Base-by-base conservation (phyloP, 2,888 invertebrate genomes). In the Andrena hattorfiana region DNA sequence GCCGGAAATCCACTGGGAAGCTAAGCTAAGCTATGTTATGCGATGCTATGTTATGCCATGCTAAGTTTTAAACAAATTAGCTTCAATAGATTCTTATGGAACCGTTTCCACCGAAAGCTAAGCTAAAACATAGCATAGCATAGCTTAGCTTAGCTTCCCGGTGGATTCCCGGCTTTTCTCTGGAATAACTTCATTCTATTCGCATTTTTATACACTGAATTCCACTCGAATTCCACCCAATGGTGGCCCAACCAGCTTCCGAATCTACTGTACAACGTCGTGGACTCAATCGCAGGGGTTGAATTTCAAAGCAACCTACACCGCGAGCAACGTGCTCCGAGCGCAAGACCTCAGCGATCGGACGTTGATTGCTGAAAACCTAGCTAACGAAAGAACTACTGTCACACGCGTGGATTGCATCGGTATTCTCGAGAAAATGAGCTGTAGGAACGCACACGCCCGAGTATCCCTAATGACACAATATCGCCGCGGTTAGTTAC, bases 401-500 rank as follows among this genome's bases (percentile, higher is more conserved):
- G 60, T 23, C 16, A 16, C 26, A 3, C 35, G 5, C 13, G 42
- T 23, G 26, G 42, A 62, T 73, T 20, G 63, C 20, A 20, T 42
- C 20, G 62, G 48, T 20, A 56, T 66, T 54, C 13, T 26, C 16
- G 60, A 71, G 80, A 20, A 71, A 80, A 80, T 60, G 51, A 78
- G 59, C 51, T 8, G n/a, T 10, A 4, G 13, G 10, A 63, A 48
- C 63, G 59, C 69, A 67, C 66, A 66, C 70, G 66, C 71, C 42
- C 35, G 51, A n/a, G 64, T 64, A 23, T n/a, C 13, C 42, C 62
- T 56, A 75, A 79, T 63, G 67, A 75, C 49, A 16, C 63, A 48
- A 35, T 42, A 64, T 49, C 81, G 32, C 49, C 32, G 72, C 20
- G 81, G 81, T 80, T 73, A 54, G 80, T 81, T 81, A 81, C 81